These are phyloP conservation scores for Neopipo cinnamomea DNA, from an alignment of 2,113 vertebrate species.

Conservation along the genomic window DNA sequence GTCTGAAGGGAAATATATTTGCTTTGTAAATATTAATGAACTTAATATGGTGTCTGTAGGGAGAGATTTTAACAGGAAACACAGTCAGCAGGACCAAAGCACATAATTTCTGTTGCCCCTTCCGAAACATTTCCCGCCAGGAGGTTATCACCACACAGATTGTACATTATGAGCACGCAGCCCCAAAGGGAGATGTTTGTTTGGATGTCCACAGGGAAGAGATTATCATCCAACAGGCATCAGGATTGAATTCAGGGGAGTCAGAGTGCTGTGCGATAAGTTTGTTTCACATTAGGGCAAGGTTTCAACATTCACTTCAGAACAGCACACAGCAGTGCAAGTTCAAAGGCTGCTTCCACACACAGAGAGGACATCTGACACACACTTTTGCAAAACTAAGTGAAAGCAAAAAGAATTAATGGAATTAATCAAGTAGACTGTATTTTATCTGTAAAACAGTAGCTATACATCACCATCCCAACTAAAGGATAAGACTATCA, in stretches of 20 bases:
- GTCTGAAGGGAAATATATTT: not conserved
- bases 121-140: not conserved
- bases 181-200: not conserved
- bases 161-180: not conserved
- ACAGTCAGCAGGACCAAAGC: not conserved
- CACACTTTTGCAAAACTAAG: not conserved
- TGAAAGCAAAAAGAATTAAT: not conserved
- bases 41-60: not conserved
- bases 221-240: not conserved
- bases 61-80: not conserved
- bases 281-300: not conserved
- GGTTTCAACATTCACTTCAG: not conserved
- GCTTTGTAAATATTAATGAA: slow-evolving; percentile 8
- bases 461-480: not conserved
- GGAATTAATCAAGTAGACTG: not conserved
- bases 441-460: not conserved
- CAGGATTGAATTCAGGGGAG: not conserved
- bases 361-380: not conserved
- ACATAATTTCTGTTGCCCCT: not conserved
- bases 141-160: not conserved
- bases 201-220: not conserved
- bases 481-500: not conserved
- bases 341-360: not conserved
- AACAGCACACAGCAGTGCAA: not conserved
- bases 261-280: not conserved